These are phyloP conservation scores for Acromyrmex charruanus DNA, from an alignment of 1,140 invertebrate genomes.

Conservation along the genomic window DNA sequence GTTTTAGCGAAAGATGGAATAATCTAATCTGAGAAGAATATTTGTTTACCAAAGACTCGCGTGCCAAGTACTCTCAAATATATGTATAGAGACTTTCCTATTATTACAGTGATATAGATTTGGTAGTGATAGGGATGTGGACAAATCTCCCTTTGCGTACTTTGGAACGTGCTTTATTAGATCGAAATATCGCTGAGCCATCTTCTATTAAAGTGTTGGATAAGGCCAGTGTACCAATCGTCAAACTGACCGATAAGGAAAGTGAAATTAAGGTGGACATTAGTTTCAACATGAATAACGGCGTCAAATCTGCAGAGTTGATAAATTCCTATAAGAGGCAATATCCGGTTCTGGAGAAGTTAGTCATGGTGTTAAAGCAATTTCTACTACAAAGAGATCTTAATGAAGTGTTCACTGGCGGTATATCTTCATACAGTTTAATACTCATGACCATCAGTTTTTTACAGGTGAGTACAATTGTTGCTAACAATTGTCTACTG, in stretches of 20 bases:
- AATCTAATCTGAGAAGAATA: neutral
- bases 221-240: conserved; percentile 98
- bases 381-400: conserved; percentile 98
- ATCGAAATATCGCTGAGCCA: conserved; percentile 95
- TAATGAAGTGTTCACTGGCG: conserved; percentile 99
- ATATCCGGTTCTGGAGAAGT: conserved; percentile 95
- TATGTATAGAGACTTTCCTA: neutral
- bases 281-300: conserved; percentile 99
- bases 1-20: neutral
- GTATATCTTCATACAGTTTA: conserved; percentile 99
- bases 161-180: conserved; percentile 95
- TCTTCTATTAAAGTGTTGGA: conserved; percentile 97
- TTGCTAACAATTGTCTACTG: neutral
- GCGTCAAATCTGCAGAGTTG: conserved; percentile 97
- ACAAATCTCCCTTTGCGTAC: conserved; percentile 95
- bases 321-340: conserved; percentile 94
- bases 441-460: conserved; percentile 99
- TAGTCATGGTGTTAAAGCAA: conserved; percentile 99
- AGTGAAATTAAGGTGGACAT: conserved; percentile 98
- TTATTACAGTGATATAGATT: conserved; percentile 96
- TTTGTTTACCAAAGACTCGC: neutral
- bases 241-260: conserved; percentile 98
- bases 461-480: conserved; percentile 90
- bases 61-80: neutral
- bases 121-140: conserved; percentile 98